Evolutionary conservation across 2,888 invertebrate species (phyloP), one percentile per base, ranked within the genome.

Genomic region (Nomada fucata): DNA sequence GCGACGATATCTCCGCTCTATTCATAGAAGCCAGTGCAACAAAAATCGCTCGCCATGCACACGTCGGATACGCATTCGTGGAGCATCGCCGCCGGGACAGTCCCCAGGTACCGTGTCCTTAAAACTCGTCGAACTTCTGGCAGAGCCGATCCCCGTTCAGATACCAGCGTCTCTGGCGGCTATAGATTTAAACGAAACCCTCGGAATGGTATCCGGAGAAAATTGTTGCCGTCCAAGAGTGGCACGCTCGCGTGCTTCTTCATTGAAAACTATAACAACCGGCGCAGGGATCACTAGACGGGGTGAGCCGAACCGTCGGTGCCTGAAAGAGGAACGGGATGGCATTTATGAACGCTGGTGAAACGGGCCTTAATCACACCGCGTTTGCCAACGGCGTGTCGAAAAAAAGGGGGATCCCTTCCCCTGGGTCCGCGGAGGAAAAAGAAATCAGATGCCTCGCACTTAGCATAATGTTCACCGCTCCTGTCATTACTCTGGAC

Each of bases 391-490:
- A 23, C 64, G 60, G 59, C 70, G 63, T 70, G 67, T 74, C 57
- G 67, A 65, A 70, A 26, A 18, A 76, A 64, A 67, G 69, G 70
- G 47, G n/a, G 60, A 26, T 47, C 44, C 55, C 50, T 23, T 11
- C 20, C n/a, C 20, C 20, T 52, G 64, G 67, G 26, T 53, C 61
- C 52, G 29, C 57, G 74, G 67, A 75, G 76, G 52, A 83, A 78
- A 84, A 74, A 72, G 82, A 61, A 72, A 36, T 77, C 72, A 64
- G 83, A 74, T 77, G 82, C 67, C 78, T 86, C 82, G 85, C 87
- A 84, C 89, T 90, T 89, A 89, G 86, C 86, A 90, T 89, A 90
- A 90, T 90, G 86, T 86, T 90, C 83, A 83, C 74, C 83, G 79
- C 74, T 83, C 74, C 89, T 90, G 90, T 90, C 89, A 90, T 90